Evolutionary conservation across 2,888 invertebrate genomes (phyloP).

Genomic region (Apodemia mormo): DNA sequence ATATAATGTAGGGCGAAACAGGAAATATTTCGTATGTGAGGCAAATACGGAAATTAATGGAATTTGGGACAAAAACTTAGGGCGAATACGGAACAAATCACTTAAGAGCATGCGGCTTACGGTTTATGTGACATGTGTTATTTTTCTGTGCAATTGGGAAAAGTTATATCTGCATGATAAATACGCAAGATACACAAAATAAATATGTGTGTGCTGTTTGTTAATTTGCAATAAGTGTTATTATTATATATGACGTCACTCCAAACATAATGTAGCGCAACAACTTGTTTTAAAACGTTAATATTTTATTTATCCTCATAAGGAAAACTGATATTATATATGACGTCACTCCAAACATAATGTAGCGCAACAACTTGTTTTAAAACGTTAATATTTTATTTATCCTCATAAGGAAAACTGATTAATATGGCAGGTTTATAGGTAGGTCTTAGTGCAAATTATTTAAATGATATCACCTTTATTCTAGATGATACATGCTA

Average conservation of each 20-base stretch:
- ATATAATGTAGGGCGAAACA: too few species aligned
- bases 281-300: neutral
- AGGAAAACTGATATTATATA: too few species aligned
- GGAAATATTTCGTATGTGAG: too few species aligned
- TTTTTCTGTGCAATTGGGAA: conserved; percentile 25
- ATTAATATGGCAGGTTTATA: neutral
- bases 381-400: too few species aligned
- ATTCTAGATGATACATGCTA: neutral
- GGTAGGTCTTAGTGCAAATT: neutral
- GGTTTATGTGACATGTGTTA: conserved; percentile 48
- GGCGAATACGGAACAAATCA: too few species aligned
- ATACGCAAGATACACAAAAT: too few species aligned
- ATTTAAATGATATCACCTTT: neutral
- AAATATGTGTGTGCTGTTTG: neutral
- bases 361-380: too few species aligned
- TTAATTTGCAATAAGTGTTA: neutral
- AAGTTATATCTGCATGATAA: too few species aligned
- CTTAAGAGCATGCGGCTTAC: conserved; percentile 29
- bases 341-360: too few species aligned
- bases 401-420: neutral
- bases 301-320: too few species aligned
- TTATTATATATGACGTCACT: neutral
- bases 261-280: neutral
- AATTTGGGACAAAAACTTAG: too few species aligned
- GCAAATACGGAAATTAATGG: too few species aligned